Evolutionary conservation across 2,888 invertebrate genomes (phyloP), one percentile per base, ranked within the genome.

Genomic region (Catonia carolina): DNA sequence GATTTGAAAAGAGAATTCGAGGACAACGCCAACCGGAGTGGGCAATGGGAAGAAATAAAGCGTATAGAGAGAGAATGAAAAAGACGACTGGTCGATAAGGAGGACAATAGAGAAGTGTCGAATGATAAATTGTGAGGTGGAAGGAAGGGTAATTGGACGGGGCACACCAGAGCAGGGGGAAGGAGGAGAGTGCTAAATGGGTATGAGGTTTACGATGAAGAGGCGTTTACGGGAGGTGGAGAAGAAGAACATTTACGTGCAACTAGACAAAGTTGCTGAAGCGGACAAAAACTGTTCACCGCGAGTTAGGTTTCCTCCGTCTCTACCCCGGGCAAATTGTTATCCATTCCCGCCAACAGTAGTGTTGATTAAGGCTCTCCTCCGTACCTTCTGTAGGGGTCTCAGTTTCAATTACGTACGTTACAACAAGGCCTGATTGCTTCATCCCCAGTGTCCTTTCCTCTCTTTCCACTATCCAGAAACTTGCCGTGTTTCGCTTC

Each of bases 281-380:
- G 42, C 39, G 42, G 49, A 50, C 45, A 59, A 35, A 51, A 55
- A 48, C 57, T 35, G 42, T 22, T 53, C 42, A 35, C 23, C 58
- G 41, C 55, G 50, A 42, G 27, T 27, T 27, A 27, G 8, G 27
- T 4, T 27, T 27, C 8, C 27, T 8, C 5, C 8, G 5, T 27
- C 27, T 47, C 62, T 62, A 59, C 59, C 61, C 59, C 61, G 55
- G 41, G 56, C 61, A 61, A 61, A 61, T 61, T 58, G 58, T 62
- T 61, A 61, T 55, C 55, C 60, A 51, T 61, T 49, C 58, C 60
- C 41, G 18, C 15, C 41, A 33, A 45, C 45, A 45, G 45, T n/a
- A n/a, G 45, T 45, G 55, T 61, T 59, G 61, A 61, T 61, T 61
- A 61, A 61, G 61, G 57, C 58, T 53, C 48, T 23, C 47, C 56